Evolutionary conservation across 2,113 vertebrate species (phyloP).

Genomic region (Burhinus bistriatus): DNA sequence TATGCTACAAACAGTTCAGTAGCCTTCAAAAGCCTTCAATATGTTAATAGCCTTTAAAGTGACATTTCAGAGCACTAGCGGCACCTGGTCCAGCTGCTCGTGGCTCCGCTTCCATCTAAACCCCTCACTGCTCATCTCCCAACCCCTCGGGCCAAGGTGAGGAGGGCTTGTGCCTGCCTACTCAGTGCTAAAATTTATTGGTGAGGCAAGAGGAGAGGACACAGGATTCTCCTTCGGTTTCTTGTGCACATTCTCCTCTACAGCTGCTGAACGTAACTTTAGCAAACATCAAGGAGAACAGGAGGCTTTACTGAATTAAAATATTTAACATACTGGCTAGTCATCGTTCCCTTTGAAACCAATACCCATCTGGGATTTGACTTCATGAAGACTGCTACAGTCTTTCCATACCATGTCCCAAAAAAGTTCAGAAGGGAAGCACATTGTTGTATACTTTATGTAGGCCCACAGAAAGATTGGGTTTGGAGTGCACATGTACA

Average conservation of each 20-base stretch:
- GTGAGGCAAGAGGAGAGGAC: constrained; percentile 49
- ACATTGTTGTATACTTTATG: constrained; percentile 59
- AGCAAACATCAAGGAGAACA: constrained; percentile 87
- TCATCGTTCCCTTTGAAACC: constrained; percentile 87
- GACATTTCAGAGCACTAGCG: constrained; percentile 26
- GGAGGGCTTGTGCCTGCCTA: constrained; percentile 41
- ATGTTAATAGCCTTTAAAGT: constrained; percentile 33
- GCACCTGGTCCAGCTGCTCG: constrained; percentile 52
- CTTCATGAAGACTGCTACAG: constrained; percentile 63
- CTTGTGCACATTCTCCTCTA: constrained; percentile 72
- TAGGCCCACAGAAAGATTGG: constrained; percentile 24
- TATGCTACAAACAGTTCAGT: constrained; percentile 22
- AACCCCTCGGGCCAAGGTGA: constrained; percentile 13
- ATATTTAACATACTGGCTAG: constrained; percentile 84
- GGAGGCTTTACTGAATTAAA: constrained; percentile 84
- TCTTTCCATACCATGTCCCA: constrained; percentile 71
- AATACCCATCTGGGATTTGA: constrained; percentile 79
- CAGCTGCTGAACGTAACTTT: constrained; percentile 85
- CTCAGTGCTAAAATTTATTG: constrained; percentile 65
- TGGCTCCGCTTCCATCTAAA: background rate
- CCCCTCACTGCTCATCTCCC: background rate
- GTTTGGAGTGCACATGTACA: background rate
- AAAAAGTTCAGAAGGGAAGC: constrained; percentile 72
- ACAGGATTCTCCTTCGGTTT: constrained; percentile 64
- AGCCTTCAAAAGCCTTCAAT: constrained; percentile 50